Evolutionary conservation across 2,888 invertebrate species (phyloP).

Genomic region (Archips crataeganus): DNA sequence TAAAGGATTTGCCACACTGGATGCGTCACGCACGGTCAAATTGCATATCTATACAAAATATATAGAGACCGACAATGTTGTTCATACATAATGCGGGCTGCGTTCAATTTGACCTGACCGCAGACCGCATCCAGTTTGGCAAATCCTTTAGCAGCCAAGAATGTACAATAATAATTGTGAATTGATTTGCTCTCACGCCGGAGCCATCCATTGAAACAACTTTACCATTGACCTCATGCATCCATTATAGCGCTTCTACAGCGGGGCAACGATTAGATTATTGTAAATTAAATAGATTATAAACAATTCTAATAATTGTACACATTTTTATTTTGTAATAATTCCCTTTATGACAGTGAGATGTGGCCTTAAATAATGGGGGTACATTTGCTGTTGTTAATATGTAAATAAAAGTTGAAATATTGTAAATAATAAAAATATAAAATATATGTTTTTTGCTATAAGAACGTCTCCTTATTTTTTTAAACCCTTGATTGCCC

Average conservation of each 20-base stretch:
- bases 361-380: slow-evolving; percentile 72
- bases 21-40: too few relatives aligned
- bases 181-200: neutral
- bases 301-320: slow-evolving; percentile 52
- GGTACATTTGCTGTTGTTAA: slow-evolving; percentile 82
- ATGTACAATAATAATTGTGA: neutral
- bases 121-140: too few relatives aligned
- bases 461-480: slow-evolving; percentile 58
- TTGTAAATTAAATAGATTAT: slow-evolving; percentile 51
- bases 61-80: too few relatives aligned
- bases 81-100: too few relatives aligned
- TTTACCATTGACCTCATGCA: slow-evolving; percentile 47
- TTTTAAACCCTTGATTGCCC: neutral
- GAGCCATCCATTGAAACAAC: slow-evolving; percentile 55
- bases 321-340: slow-evolving; percentile 66
- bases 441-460: slow-evolving; percentile 85
- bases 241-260: slow-evolving; percentile 41
- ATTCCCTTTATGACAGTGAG: slow-evolving; percentile 74
- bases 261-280: slow-evolving; percentile 43
- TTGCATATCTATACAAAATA: too few relatives aligned
- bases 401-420: slow-evolving; percentile 86
- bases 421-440: slow-evolving; percentile 85
- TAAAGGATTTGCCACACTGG: too few relatives aligned
- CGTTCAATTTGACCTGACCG: too few relatives aligned
- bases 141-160: neutral